phyloP scores from a whole-genome alignment of 2,888 invertebrate species.

The Nemoura dubitans region DNA sequence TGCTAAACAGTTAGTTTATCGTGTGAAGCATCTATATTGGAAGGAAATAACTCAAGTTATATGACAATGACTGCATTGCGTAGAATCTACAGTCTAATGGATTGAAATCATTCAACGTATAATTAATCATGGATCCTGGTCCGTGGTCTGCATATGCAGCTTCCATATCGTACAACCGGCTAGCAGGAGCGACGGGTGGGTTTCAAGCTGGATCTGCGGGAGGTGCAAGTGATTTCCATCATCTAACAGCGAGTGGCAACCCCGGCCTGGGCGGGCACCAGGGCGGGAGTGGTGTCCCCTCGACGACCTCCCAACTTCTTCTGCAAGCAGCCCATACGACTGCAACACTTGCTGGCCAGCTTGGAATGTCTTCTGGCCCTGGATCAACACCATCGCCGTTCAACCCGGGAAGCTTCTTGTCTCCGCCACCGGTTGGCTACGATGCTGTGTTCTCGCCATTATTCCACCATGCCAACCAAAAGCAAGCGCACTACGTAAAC shows the following conservation, averaged over 20 bases:
- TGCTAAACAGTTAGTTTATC: background rate
- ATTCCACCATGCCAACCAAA: constrained; percentile 81
- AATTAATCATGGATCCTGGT: constrained; percentile 83
- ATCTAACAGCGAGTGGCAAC: constrained; percentile 47
- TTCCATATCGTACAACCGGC: constrained; percentile 78
- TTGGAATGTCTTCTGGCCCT: constrained; percentile 46
- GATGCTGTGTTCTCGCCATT: constrained; percentile 84
- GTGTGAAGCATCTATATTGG: background rate
- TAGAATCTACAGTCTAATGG: background rate
- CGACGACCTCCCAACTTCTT: constrained; percentile 73
- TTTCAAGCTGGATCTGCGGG: constrained; percentile 64
- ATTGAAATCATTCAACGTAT: background rate
- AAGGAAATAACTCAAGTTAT: background rate
- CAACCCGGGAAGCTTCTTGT: constrained; percentile 77
- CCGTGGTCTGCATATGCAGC: constrained; percentile 80
- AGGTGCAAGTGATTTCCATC: constrained; percentile 56
- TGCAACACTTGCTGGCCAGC: constrained; percentile 67
- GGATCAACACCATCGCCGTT: constrained; percentile 70
- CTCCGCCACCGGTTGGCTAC: constrained; percentile 80
- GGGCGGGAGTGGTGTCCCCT: constrained; percentile 53
- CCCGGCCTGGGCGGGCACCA: constrained; percentile 47
- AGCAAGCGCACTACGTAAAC: constrained; percentile 74
- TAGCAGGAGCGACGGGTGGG: constrained; percentile 75
- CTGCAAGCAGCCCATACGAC: constrained; percentile 69
- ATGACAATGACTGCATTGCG: background rate